Evolutionary conservation across 2,113 vertebrate genomes (phyloP), one percentile per base, ranked within the genome.

Genomic region (Archilochus colubris): DNA sequence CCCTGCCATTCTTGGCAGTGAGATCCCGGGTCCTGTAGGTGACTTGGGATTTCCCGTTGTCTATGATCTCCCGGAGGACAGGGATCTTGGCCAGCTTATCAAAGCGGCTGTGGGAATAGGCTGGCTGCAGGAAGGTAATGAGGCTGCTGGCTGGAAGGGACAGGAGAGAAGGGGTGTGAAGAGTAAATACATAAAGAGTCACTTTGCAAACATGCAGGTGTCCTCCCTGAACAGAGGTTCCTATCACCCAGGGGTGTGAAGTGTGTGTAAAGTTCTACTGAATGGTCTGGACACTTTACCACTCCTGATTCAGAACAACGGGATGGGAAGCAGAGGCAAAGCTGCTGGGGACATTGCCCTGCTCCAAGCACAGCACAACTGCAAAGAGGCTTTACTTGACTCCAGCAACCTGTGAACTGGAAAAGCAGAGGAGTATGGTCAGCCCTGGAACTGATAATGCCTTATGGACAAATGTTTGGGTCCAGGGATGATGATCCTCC

Each of bases 1-100:
- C 99, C 98, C 98, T 98, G 95, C 98, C 98, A 8, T 98, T 98
- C 83, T 98, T 99, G 22, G 99, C 99, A 0, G 99, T 99, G 86
- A 98, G 97, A 72, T 99, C 99, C 28, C 98, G 98, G 1, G 99
- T 98, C 89, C 98, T 98, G 96, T 99, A 99, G 38, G 98, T 98
- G 93, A 99, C 98, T 88, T 99, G 99, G 8, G 99, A 98, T 75
- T 98, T 99, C 82, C 98, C 98, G 0, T 98, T 98, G 67, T 99
- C 98, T 2, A 98, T 95, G 93, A 99, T 99, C 93, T 99, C 98
- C 89, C 99, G 97, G 46, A 94, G 66, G 27, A 99, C 97, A 1
- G 99, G 98, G 88, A 99, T 99, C 81, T 98, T 98, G 68, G 98
- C 99, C 88, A 99, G 58, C 6, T 98, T 98, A 3, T 99, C 99